Base-by-base conservation (phyloP, 2,888 invertebrate genomes). In the Lysandra coridon region DNA sequence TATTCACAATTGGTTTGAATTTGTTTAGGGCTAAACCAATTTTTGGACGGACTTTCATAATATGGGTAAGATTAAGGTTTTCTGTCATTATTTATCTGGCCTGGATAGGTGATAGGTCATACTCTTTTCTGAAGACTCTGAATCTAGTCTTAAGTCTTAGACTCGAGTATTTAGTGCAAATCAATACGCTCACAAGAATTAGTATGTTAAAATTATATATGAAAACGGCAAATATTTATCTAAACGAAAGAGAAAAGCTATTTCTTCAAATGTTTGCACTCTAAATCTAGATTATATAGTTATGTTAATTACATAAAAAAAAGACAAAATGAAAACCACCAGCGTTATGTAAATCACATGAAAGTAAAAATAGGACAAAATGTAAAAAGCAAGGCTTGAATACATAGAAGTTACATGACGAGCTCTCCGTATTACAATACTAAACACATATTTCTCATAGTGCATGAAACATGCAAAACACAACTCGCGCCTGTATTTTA, bases 391-490 rank as follows among this genome's bases (percentile, higher is more conserved):
- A 53, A 57, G 53, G 30, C 33, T 6, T 30, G 53, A 76, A 76
- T 57, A 76, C 76, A 73, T 79, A 74, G 57, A 60, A 75, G 78
- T 80, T 80, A 82, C 80, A 79, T 80, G 79, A 79, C 73, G 78
- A 79, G 80, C 79, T 76, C 80, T 80, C 79, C 80, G 79, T 79
- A 80, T 80, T 80, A 82, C 79, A 79, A 77, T 82, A 81, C 88
- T 89, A 89, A 89, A 88, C 88, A 89, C 86, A 90, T 88, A 89
- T 88, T 87, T 89, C 87, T 81, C 85, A 84, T 84, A 84, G 84
- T 85, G 85, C 86, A 90, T 91, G 87, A 90, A 91, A 89, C 84
- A 91, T 91, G 89, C 90, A 91, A 84, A 86, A 80, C 85, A 83
- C 83, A 81, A 82, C 84, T 84, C 85, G 88, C 86, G 84, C 86